phyloP scores from a whole-genome alignment of 2,113 vertebrate species.

The Aegotheles bennettii region DNA sequence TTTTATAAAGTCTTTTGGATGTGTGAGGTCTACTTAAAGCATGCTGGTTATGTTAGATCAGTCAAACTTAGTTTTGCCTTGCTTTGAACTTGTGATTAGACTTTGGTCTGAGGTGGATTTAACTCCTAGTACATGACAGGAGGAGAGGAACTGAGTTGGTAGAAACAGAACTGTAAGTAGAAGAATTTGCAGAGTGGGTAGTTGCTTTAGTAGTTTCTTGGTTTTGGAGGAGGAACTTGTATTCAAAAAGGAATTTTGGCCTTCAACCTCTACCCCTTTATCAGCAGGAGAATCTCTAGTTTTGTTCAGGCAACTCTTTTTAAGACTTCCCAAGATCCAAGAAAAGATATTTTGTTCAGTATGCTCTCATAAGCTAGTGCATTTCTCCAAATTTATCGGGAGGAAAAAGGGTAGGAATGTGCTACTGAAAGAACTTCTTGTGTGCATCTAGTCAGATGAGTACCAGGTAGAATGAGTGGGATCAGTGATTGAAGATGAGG shows the following conservation, averaged over 20 bases:
- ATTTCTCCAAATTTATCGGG: not conserved
- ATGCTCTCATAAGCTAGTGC: not conserved
- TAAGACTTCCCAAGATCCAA: too few relatives aligned
- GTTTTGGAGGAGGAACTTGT: not conserved
- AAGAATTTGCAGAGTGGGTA: not conserved
- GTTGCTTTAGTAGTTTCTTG: not conserved
- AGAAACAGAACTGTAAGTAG: not conserved
- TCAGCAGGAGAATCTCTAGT: not conserved
- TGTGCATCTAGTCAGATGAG: not conserved
- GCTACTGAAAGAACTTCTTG: not conserved
- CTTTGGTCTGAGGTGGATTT: not conserved
- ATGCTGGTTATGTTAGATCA: not conserved
- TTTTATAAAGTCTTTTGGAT: not conserved
- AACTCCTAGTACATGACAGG: not conserved
- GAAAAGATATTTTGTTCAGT: not conserved
- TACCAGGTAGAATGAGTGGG: not conserved
- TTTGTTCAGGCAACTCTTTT: not conserved
- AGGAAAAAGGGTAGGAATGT: not conserved
- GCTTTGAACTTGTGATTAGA: not conserved
- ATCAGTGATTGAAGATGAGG: not conserved
- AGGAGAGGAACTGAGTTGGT: not conserved
- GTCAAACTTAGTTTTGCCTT: not conserved
- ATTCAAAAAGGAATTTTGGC: not conserved
- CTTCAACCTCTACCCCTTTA: not conserved
- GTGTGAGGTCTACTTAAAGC: not conserved